Percentiles rank a stretch among this genome's conserved stretches.
Evolutionary conservation across 2,113 vertebrate species (phyloP).

Genomic region (Acanthisitta chloris): DNA sequence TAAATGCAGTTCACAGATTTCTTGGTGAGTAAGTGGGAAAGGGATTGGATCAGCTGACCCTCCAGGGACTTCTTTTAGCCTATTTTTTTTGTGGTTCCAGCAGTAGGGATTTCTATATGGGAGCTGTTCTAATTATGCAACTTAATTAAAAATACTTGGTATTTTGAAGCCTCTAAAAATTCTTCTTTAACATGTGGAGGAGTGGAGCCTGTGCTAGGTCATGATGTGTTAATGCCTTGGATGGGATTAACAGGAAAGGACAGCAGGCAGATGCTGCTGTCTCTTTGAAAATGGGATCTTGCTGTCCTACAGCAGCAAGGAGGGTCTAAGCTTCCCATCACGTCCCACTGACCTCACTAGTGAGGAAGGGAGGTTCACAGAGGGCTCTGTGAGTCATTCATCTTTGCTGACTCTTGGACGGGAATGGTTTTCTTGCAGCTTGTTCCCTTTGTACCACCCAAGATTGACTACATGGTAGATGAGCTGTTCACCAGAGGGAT

Average conservation of each 20-base stretch:
- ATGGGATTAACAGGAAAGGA: neutral
- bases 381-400: neutral
- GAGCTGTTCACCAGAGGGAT: constrained; percentile 67
- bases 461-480: neutral
- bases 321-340: neutral
- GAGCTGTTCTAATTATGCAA: neutral
- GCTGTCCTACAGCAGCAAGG: neutral
- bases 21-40: neutral
- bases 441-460: constrained; percentile 74
- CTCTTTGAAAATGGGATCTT: neutral
- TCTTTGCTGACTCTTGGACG: neutral
- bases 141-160: neutral
- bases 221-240: neutral
- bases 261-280: neutral
- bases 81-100: neutral
- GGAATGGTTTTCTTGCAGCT: constrained; percentile 68
- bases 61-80: neutral
- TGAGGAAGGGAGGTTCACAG: neutral
- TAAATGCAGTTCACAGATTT: neutral
- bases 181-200: neutral
- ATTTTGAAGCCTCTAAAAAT: neutral
- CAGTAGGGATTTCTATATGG: neutral
- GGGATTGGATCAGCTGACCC: neutral
- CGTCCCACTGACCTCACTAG: neutral
- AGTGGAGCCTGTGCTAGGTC: neutral